phyloP scores from a whole-genome alignment of 2,797 vertebrate species.

The Tiaroga cobitis region DNA sequence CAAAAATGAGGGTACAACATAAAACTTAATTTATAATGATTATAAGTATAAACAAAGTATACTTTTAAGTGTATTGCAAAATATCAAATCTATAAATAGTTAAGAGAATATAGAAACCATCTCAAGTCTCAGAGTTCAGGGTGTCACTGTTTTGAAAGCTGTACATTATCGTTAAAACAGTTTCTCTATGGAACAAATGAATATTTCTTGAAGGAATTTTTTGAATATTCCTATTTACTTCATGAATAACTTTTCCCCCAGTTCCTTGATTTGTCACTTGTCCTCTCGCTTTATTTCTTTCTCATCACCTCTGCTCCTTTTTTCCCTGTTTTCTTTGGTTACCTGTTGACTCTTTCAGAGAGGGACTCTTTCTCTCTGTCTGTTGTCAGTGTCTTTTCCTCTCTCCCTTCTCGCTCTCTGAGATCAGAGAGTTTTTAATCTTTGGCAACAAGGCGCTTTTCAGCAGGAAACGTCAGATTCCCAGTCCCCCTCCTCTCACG shows the following conservation, averaged over 20 bases:
- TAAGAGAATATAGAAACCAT: not conserved
- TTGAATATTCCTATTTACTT: not conserved
- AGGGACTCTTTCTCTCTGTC: not conserved
- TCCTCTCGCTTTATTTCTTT: not conserved
- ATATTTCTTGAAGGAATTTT: not conserved
- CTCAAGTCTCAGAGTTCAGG: not conserved
- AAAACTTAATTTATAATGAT: not conserved
- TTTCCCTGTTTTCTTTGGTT: not conserved
- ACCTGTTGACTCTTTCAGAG: not conserved
- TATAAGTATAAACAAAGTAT: too few species aligned
- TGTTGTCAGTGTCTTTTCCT: conserved; percentile 34
- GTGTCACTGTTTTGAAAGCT: not conserved
- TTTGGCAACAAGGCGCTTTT: conserved; percentile 73
- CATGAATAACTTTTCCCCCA: not conserved
- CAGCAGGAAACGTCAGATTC: conserved; percentile 64
- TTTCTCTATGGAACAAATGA: not conserved
- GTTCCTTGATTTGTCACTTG: conserved; percentile 3
- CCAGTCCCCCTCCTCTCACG: conserved; percentile 31
- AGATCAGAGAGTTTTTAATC: conserved; percentile 59
- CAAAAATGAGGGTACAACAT: not conserved
- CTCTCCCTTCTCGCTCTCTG: conserved; percentile 13
- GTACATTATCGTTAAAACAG: not conserved
- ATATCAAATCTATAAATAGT: not conserved
- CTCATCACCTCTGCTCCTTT: not conserved
- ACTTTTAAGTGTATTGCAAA: too few species aligned